phyloP scores from a whole-genome alignment of 2,113 vertebrate species.

The Sinocyclocheilus anshuiensis region DNA sequence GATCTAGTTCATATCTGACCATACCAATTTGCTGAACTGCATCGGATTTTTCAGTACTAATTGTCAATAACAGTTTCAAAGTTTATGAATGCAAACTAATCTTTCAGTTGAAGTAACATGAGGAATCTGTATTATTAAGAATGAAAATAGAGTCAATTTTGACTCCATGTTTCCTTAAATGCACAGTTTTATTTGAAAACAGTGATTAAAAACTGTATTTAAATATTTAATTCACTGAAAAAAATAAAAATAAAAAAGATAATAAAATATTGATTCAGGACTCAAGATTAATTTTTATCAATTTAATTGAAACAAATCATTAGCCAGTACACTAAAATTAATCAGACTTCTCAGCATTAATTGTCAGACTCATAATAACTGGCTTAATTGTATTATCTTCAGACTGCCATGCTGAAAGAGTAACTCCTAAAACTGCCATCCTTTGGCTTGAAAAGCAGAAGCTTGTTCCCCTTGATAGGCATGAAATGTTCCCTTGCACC shows the following conservation, averaged over 20 bases:
- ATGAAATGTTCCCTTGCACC: conserved; percentile 51
- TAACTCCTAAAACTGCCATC: not conserved
- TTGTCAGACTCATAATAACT: not conserved
- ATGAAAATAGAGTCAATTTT: no score
- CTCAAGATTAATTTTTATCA: no score
- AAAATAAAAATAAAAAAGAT: not conserved
- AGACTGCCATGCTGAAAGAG: not conserved
- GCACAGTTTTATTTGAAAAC: no score
- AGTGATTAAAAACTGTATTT: no score
- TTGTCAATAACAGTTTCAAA: not conserved
- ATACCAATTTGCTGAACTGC: no score
- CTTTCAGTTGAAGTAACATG: not conserved
- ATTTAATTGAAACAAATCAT: not conserved
- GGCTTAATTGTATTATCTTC: conserved; percentile 3
- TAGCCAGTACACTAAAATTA: not conserved
- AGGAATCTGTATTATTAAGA: no score
- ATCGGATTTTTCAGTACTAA: not conserved
- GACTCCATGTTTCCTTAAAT: no score
- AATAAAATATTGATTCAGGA: not conserved
- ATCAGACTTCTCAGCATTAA: not conserved
- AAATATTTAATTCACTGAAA: no score
- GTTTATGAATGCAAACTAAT: no score
- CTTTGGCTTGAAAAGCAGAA: conserved; percentile 9
- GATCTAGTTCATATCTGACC: no score
- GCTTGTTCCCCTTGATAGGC: conserved; percentile 17